These are phyloP conservation scores for Cenopis cana DNA, from an alignment of 2,888 invertebrate genomes.

Conservation along the genomic window DNA sequence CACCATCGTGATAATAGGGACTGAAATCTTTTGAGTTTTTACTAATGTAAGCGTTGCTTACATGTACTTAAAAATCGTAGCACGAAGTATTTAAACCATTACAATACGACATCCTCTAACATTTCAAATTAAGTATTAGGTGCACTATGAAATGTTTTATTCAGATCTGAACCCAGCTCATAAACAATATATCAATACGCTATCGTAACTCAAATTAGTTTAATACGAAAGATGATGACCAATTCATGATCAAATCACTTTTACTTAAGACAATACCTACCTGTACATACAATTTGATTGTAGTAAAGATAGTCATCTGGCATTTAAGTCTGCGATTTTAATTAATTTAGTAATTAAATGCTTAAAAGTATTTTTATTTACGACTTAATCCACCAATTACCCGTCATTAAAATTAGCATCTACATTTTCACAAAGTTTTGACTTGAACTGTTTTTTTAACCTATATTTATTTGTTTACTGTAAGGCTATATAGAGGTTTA, in stretches of 20 bases:
- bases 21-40: neutral
- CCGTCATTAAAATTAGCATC: slow-evolving; percentile 11
- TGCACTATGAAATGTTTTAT: neutral
- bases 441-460: slow-evolving; percentile 11
- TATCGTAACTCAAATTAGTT: too few relatives aligned
- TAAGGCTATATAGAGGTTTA: neutral
- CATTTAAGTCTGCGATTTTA: neutral
- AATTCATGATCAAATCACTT: too few relatives aligned
- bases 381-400: neutral
- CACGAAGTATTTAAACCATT: neutral
- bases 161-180: slow-evolving; percentile 29
- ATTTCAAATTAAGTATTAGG: neutral
- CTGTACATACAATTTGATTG: too few relatives aligned
- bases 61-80: neutral
- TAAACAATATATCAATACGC: neutral
- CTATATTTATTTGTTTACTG: slow-evolving; percentile 13
- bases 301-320: neutral
- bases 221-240: too few relatives aligned
- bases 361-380: neutral
- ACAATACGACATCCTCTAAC: neutral
- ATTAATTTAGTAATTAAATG: neutral
- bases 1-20: neutral
- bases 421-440: slow-evolving; percentile 25
- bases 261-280: too few relatives aligned
- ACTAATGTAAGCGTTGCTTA: neutral